Conservation (phyloP, 2,888 invertebrate genomes). For the Metacarcinus magister region DNA sequence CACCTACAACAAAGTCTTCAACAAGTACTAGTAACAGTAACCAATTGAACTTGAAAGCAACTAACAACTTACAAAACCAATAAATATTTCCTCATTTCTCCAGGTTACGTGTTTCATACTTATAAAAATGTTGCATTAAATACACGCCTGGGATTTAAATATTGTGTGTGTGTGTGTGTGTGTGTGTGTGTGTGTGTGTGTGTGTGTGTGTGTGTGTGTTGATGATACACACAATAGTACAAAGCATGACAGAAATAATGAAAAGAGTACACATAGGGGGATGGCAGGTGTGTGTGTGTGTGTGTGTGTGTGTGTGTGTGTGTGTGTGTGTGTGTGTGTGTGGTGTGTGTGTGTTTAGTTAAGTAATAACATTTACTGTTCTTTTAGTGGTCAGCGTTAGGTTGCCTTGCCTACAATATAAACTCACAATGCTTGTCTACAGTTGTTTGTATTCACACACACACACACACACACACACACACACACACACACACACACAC, state of each 20-base stretch:
- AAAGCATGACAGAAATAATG: neutral
- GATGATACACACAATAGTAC: neutral
- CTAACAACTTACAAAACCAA: too few relatives aligned
- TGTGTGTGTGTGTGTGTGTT: neutral
- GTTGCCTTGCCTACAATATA: neutral
- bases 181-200: too few relatives aligned
- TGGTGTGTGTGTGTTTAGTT: neutral
- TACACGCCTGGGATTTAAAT: neutral
- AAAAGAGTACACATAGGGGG: neutral
- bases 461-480: slow-evolving; percentile 39
- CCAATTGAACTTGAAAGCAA: too few relatives aligned
- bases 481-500: slow-evolving; percentile 52
- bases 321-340: neutral
- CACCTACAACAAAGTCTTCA: neutral
- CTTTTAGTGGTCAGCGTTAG: slow-evolving; percentile 1
- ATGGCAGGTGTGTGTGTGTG: neutral
- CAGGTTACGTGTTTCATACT: too few relatives aligned
- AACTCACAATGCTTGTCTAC: neutral
- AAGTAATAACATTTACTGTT: neutral
- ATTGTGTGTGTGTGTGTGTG: neutral
- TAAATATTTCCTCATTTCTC: too few relatives aligned
- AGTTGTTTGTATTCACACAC: neutral
- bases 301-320: neutral
- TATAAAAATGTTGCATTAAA: too few relatives aligned
- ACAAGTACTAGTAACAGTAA: too few relatives aligned